Percentiles rank a stretch among this genome's conserved stretches.
These are phyloP conservation scores for Vulpes vulpes DNA, from an alignment of 2,113 vertebrate species.

Conservation along the genomic window DNA sequence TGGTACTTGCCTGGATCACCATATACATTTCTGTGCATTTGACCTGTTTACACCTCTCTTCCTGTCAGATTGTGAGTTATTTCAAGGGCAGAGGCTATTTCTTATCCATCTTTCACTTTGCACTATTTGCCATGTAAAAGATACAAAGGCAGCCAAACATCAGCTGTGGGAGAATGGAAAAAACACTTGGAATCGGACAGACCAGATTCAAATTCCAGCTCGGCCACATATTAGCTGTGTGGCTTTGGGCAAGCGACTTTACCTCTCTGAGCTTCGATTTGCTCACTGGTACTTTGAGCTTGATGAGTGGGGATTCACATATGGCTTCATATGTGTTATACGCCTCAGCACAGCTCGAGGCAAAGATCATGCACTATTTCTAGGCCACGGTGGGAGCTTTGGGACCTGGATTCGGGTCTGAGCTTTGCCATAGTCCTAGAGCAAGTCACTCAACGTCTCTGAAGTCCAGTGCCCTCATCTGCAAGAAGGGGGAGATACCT, in stretches of 20 bases:
- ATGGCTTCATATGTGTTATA: neutral
- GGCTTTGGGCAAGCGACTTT: neutral
- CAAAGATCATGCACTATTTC: neutral
- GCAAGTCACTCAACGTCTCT: neutral
- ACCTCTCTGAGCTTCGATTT: neutral
- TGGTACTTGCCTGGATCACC: neutral
- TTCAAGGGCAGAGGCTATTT: conserved; percentile 8
- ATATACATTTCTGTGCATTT: neutral
- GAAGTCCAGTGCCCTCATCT: neutral
- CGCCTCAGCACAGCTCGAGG: neutral
- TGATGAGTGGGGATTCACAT: neutral
- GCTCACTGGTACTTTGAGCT: neutral
- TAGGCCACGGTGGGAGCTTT: neutral
- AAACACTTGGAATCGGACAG: neutral
- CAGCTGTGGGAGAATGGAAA: neutral
- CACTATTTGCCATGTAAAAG: neutral
- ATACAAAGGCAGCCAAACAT: neutral
- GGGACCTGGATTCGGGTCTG: neutral
- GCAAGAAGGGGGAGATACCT: neutral
- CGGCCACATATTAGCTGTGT: neutral
- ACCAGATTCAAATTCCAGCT: neutral
- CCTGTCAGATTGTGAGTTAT: neutral
- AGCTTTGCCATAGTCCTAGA: neutral
- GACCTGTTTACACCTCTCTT: neutral
- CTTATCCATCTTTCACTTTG: neutral